phyloP scores from a whole-genome alignment of 1,140 invertebrate genomes.

The Drosophila miranda region DNA sequence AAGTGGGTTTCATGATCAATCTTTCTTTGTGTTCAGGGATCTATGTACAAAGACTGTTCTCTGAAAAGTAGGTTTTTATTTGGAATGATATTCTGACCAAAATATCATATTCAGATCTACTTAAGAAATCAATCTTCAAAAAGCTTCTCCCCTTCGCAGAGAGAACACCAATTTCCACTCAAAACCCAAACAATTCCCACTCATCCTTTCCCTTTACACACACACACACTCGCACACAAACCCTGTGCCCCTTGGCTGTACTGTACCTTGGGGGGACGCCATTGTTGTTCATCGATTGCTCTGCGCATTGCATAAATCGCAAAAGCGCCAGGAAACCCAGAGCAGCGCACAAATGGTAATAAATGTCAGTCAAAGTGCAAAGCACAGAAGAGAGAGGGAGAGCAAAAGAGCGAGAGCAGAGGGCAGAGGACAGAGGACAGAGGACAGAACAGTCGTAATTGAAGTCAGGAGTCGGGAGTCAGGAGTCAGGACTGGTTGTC shows the following conservation, averaged over 20 bases:
- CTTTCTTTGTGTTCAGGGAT: background rate
- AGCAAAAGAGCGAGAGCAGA: conserved; percentile 7
- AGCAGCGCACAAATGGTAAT: conserved; percentile 64
- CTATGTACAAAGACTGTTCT: conserved; percentile 1
- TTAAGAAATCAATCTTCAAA: background rate
- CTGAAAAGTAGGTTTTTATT: too few species aligned
- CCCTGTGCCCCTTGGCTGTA: conserved; percentile 14
- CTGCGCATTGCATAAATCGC: conserved; percentile 44
- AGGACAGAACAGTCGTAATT: conserved; percentile 33
- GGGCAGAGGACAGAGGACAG: conserved; percentile 11
- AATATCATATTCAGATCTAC: too few species aligned
- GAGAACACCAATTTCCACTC: background rate
- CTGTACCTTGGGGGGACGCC: conserved; percentile 23
- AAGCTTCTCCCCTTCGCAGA: background rate
- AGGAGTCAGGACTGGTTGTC: conserved; percentile 6
- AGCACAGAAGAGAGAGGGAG: conserved; percentile 6
- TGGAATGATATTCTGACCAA: too few species aligned
- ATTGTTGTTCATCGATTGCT: conserved; percentile 48
- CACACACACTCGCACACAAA: background rate
- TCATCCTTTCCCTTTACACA: conserved; percentile 5
- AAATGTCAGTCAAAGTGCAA: conserved; percentile 68
- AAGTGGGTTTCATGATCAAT: too few species aligned
- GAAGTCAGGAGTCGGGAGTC: conserved; percentile 37
- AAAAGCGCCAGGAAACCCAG: conserved; percentile 69
- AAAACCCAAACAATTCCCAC: background rate